Evolutionary conservation across 2,888 invertebrate species (phyloP), one percentile per base, ranked within the genome.

Genomic region (Agrenia bidenticulata): DNA sequence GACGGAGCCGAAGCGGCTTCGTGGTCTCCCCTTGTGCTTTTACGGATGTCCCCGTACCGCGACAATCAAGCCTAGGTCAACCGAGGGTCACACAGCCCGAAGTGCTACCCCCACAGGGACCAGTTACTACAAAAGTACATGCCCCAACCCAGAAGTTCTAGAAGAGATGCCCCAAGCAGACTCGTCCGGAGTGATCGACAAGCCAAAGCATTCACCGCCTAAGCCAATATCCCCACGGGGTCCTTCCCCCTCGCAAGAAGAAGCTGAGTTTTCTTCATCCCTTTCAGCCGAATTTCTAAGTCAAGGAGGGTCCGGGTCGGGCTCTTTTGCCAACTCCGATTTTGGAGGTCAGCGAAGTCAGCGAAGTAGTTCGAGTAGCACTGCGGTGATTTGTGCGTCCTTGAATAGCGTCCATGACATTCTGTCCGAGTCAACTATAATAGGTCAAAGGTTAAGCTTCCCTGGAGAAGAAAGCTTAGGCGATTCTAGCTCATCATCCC

Each of bases 41-140:
- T 76, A 74, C 53, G 74, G 74, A 2, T 76, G 76, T 61, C 76
- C 76, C 11, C 71, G 74, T 13, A 71, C 74, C 1, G 76, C 76
- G 1, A 69, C 56, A 41, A 67, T 73, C 37, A 61, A 58, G 56
- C 64, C 70, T 0, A 51, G 64, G 41, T 59, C 68, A 1, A 45
- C 63, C 9, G 39, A 45, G 9, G 19, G 45, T 5, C n/a, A 45
- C 45, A 45, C n/a, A 5, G 45, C n/a, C n/a, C 15, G 45, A 23
- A 64, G 64, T 56, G 15, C 23, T 27, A 49, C 1, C n/a, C 19
- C 19, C 32, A 63, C 55, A 1, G 41, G 54, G 7, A 50, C 41
- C 1, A 61, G 55, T 27, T 69, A 69, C 39, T 69, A 66, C 61
- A 69, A 69, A 50, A 69, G 69, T 58, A 60, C 56, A 26, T 69